Conservation (phyloP, 2,797 vertebrate species). For the Coregonus sp. region DNA sequence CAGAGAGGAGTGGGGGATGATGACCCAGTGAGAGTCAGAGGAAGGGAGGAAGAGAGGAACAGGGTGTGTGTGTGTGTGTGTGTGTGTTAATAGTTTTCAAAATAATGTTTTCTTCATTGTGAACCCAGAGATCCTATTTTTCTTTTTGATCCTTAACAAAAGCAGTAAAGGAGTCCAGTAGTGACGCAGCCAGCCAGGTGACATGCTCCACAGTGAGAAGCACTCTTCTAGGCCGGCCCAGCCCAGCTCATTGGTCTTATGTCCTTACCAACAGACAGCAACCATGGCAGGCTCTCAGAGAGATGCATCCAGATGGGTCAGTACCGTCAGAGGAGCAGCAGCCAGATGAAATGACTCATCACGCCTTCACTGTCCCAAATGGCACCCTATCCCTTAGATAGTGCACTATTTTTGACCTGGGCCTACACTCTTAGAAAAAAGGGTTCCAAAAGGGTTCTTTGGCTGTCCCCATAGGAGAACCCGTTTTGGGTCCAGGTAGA, state of each 20-base stretch:
- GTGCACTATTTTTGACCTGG: background rate
- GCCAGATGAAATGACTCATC: background rate
- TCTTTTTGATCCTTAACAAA: background rate
- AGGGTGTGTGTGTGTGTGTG: too few species aligned
- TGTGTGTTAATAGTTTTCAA: background rate
- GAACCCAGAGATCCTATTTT: background rate
- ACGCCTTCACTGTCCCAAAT: background rate
- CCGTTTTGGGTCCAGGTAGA: too few species aligned
- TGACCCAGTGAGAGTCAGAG: background rate
- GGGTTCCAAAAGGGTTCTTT: too few species aligned
- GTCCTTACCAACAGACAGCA: background rate
- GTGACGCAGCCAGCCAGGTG: too few species aligned
- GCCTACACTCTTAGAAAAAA: background rate
- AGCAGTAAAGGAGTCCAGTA: background rate
- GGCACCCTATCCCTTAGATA: background rate
- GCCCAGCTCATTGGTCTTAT: background rate
- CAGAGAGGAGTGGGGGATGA: background rate
- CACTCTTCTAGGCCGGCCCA: too few species aligned
- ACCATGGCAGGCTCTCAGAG: background rate
- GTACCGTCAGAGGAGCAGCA: background rate
- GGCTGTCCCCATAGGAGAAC: too few species aligned
- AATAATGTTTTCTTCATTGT: background rate
- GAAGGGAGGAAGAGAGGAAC: background rate
- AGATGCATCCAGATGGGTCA: background rate
- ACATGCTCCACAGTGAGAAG: too few species aligned